phyloP scores from a whole-genome alignment of 2,797 vertebrate species.

The Labeo calbasu region DNA sequence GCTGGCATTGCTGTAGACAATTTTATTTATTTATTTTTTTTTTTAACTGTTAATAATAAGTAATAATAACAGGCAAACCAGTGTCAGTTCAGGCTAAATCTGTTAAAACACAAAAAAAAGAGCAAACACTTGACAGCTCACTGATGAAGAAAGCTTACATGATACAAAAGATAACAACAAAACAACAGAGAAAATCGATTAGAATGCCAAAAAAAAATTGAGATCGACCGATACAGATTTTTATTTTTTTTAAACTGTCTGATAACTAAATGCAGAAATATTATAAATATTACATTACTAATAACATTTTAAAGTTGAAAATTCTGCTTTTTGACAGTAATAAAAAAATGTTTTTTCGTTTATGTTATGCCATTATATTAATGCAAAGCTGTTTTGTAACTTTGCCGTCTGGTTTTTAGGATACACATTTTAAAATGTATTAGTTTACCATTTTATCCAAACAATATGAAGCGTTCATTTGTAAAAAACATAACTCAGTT shows the following conservation, averaged over 20 bases:
- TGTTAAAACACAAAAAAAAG: not conserved
- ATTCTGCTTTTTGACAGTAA: not conserved
- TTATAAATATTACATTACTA: not conserved
- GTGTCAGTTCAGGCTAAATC: not conserved
- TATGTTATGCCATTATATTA: not conserved
- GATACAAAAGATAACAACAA: not conserved
- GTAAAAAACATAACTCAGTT: too few species aligned
- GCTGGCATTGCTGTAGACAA: not conserved
- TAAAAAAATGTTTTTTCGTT: not conserved
- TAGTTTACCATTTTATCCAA: constrained; percentile 1
- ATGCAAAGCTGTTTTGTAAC: not conserved
- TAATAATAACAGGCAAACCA: constrained; percentile 16
- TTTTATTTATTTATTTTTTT: not conserved
- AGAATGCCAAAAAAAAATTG: not conserved
- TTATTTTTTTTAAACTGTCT: not conserved
- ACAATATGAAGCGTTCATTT: too few species aligned
- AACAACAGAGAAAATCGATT: not conserved
- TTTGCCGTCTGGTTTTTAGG: not conserved
- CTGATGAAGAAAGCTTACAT: not conserved
- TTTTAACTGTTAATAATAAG: too few species aligned
- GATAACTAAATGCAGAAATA: not conserved
- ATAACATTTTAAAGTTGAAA: not conserved
- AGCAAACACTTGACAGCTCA: not conserved
- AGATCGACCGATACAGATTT: not conserved
- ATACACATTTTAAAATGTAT: not conserved